Conservation (phyloP, 2,113 vertebrate genomes). For the Abramis brama region DNA sequence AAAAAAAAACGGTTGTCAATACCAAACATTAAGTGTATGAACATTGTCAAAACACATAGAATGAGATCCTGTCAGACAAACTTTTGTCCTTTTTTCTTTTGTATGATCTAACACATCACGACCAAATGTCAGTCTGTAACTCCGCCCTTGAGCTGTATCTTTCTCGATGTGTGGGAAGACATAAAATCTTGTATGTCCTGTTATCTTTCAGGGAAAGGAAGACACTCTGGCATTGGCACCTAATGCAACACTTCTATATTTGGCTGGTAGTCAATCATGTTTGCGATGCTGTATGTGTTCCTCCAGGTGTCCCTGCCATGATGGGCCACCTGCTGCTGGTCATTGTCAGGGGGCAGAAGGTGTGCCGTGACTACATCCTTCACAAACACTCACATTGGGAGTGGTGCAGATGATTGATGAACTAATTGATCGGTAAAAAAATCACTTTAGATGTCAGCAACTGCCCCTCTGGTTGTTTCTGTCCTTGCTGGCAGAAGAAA, state of each 20-base stretch:
- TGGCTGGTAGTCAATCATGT: conserved; percentile 59
- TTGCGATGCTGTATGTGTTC: conserved; percentile 57
- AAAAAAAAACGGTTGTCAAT: not conserved
- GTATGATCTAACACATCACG: not conserved
- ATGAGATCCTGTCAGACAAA: not conserved
- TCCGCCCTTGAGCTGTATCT: not conserved
- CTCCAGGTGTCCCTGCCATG: conserved; percentile 38
- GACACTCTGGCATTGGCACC: conserved; percentile 60
- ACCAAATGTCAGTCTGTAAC: not conserved
- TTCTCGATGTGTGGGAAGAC: conserved; percentile 52
- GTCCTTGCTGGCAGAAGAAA: conserved; percentile 15
- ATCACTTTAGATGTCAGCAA: not conserved
- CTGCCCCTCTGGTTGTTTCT: not conserved
- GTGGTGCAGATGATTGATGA: conserved; percentile 25
- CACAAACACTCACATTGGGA: conserved; percentile 3
- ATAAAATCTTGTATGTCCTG: conserved; percentile 51
- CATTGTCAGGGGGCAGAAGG: conserved; percentile 19
- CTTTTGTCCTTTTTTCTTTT: conserved; percentile 8
- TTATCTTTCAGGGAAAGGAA: conserved; percentile 51
- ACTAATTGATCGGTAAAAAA: conserved; percentile 9
- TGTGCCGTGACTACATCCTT: not conserved
- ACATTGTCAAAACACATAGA: not conserved
- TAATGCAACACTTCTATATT: conserved; percentile 56
- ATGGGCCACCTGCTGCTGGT: conserved; percentile 29
- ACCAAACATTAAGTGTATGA: not conserved